These are phyloP conservation scores for Acanthurus lineatus DNA, from an alignment of 2,797 vertebrate genomes.

Conservation along the genomic window DNA sequence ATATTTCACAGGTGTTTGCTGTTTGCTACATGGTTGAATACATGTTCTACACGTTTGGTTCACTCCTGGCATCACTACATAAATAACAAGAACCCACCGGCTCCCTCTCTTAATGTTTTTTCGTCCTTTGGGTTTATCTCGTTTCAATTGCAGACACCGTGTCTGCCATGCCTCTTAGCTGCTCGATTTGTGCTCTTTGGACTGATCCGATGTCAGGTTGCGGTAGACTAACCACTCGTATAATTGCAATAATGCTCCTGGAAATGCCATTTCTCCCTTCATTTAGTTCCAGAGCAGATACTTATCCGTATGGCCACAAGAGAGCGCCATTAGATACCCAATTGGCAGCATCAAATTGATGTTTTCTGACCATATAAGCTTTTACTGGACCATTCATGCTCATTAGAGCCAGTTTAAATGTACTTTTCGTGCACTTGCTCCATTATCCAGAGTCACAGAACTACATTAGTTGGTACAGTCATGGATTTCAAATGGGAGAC, in stretches of 20 bases:
- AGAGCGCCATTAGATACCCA: slow-evolving; percentile 59
- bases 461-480: background rate
- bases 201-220: slow-evolving; percentile 34
- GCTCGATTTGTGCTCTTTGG: slow-evolving; percentile 31
- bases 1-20: background rate
- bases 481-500: background rate
- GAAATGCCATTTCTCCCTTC: slow-evolving; percentile 34
- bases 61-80: background rate
- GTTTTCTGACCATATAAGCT: background rate
- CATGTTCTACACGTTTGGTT: background rate
- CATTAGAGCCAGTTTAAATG: slow-evolving; percentile 5
- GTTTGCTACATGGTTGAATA: background rate
- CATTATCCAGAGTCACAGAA: slow-evolving; percentile 5
- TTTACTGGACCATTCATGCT: slow-evolving; percentile 5
- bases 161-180: slow-evolving; percentile 29
- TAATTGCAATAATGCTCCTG: slow-evolving; percentile 47
- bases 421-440: background rate
- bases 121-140: background rate
- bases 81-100: background rate
- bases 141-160: slow-evolving; percentile 24
- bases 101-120: background rate
- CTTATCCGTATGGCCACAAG: slow-evolving; percentile 62
- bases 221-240: slow-evolving; percentile 28
- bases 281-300: slow-evolving; percentile 21
- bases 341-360: slow-evolving; percentile 12